These are phyloP conservation scores for Limanda limanda DNA, from an alignment of 2,113 vertebrate species.

Conservation along the genomic window DNA sequence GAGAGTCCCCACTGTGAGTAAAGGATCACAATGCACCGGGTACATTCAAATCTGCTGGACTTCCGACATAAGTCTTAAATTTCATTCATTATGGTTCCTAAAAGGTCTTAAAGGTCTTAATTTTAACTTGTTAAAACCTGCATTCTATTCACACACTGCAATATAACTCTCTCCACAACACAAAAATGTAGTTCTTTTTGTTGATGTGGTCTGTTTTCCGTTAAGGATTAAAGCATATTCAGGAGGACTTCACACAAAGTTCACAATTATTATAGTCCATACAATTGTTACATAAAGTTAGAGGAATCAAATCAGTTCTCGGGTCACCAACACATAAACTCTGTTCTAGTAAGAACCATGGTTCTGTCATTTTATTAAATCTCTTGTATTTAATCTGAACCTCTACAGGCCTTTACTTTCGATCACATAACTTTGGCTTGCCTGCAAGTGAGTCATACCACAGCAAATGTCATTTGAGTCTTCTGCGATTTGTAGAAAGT, in stretches of 20 bases:
- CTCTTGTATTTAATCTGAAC: background rate
- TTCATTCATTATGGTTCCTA: no score
- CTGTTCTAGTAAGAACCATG: no score
- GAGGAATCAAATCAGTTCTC: background rate
- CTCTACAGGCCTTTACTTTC: constrained; percentile 8
- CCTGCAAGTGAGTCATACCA: constrained; percentile 11
- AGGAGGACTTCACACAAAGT: background rate
- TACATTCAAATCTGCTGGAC: background rate
- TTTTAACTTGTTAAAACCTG: no score
- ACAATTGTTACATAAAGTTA: no score
- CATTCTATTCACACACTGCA: no score
- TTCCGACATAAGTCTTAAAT: no score
- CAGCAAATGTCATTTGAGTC: constrained; percentile 10
- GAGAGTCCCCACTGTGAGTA: constrained; percentile 94
- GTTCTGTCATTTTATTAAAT: background rate
- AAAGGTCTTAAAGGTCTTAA: no score
- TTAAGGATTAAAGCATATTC: background rate
- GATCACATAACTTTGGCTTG: background rate
- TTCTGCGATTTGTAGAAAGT: constrained; percentile 2
- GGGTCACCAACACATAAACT: background rate
- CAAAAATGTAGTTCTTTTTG: no score
- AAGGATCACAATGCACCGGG: background rate
- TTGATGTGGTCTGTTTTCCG: no score
- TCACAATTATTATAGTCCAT: background rate
- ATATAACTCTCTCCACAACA: no score